Percentiles rank a stretch among this genome's conserved stretches.
phyloP scores from a whole-genome alignment of 1,140 invertebrate genomes.

The Aphidius ervi region DNA sequence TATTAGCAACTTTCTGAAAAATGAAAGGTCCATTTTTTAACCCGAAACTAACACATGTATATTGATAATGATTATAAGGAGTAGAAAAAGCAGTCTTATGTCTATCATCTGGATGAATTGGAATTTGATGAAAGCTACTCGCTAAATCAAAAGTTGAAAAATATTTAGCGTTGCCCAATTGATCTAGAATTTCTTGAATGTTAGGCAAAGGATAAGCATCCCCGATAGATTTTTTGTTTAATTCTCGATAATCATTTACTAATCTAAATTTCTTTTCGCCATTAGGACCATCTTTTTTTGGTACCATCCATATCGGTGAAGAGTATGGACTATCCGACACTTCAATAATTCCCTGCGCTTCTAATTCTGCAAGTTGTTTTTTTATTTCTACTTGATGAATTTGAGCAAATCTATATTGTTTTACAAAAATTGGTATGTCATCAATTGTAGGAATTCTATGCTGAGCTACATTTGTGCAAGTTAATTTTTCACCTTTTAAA shows the following conservation, averaged over 20 bases:
- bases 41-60: not conserved
- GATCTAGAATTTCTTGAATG: not conserved
- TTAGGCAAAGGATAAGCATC: not conserved
- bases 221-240: not conserved
- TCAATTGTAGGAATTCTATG: too few species aligned
- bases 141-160: not conserved
- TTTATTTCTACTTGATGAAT: not conserved
- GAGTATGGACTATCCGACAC: not conserved
- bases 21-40: not conserved
- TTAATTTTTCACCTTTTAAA: too few species aligned
- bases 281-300: not conserved
- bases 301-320: not conserved
- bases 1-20: not conserved
- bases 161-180: not conserved
- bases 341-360: not conserved
- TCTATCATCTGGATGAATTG: not conserved
- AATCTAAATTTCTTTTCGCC: not conserved
- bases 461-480: too few species aligned
- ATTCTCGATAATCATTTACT: not conserved
- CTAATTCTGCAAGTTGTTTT: not conserved
- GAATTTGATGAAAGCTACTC: slow-evolving; percentile 1
- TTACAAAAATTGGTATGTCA: too few species aligned
- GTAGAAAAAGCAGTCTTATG: not conserved
- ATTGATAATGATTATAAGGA: not conserved
- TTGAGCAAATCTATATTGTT: not conserved